Base-by-base conservation (phyloP, 2,888 invertebrate genomes). In the Cecidostiba fungosa region DNA sequence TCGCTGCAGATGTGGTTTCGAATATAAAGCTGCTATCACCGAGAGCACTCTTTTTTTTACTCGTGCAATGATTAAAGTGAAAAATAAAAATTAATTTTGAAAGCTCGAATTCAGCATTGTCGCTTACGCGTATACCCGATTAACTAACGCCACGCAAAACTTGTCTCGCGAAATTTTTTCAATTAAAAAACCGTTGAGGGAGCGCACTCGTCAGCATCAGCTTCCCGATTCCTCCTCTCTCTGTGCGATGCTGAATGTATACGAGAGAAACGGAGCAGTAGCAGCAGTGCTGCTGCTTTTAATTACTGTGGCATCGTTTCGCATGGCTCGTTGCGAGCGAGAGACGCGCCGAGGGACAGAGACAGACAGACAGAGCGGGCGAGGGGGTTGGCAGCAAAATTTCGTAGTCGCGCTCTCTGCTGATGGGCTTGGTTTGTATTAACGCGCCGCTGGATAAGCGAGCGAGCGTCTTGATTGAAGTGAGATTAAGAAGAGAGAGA, bases 301-400 rank as follows among this genome's bases (percentile, higher is more conserved):
- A 92, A 92, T 92, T 92, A 92, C 91, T 91, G 91, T 90, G 90
- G 91, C 91, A 91, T 91, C 90, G 90, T 91, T 91, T 90, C 91
- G 91, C 92, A 90, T 90, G 90, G 90, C 88, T 88, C 89, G 90
- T 87, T 90, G 89, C 89, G 85, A 74, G 88, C 87, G 87, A 88
- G 88, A 54, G 26, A 8, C 16, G 16, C 19, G 32, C 26, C 1
- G 47, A 43, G 70, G 50, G 39, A 77, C 32, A n/a, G 70, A 70
- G 39, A 70, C 70, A 72, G 50, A 76, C 50, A 39, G 39, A 26
- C 29, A 14, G 59, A 47, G 26, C 4, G 81, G 54, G 39, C n/a
- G 23, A n/a, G 4, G n/a, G 79, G 43, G 74, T 26, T 16, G 19
- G 43, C 12, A 59, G 81, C 43, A 72, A 82, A 78, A 85, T 82